Evolutionary conservation across 2,888 invertebrate species (phyloP).

Genomic region (Tenodera sinensis): DNA sequence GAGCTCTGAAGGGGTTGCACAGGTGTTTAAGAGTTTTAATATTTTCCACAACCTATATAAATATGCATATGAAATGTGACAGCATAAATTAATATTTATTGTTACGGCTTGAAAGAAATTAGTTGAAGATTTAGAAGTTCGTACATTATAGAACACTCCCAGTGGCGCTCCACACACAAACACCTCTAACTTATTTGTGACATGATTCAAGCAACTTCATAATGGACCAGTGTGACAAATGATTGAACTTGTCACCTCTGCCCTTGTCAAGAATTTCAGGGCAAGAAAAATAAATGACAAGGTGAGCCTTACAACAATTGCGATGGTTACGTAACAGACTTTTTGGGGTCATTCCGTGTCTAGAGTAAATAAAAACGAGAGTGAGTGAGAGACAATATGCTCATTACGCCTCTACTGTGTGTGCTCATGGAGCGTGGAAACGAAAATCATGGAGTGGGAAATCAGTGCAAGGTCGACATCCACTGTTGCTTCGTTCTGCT

Average conservation of each 20-base stretch:
- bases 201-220: neutral
- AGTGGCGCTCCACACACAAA: too few relatives aligned
- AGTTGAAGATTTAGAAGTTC: too few relatives aligned
- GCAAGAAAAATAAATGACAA: neutral
- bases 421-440: slow-evolving; percentile 2
- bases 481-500: neutral
- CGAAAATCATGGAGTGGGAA: neutral
- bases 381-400: neutral
- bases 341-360: neutral
- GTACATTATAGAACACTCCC: too few relatives aligned
- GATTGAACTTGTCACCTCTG: neutral
- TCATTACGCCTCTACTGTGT: neutral
- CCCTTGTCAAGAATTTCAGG: neutral
- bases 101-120: too few relatives aligned
- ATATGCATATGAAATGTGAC: too few relatives aligned
- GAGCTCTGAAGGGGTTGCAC: too few relatives aligned
- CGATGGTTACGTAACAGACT: neutral
- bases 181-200: too few relatives aligned
- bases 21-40: too few relatives aligned
- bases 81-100: too few relatives aligned
- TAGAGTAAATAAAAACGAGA: neutral
- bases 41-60: too few relatives aligned
- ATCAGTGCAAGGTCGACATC: slow-evolving; percentile 6
- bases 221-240: neutral
- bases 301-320: neutral